These are phyloP conservation scores for Shargacucullia verbasci DNA, from an alignment of 2,888 invertebrate species.

Conservation along the genomic window DNA sequence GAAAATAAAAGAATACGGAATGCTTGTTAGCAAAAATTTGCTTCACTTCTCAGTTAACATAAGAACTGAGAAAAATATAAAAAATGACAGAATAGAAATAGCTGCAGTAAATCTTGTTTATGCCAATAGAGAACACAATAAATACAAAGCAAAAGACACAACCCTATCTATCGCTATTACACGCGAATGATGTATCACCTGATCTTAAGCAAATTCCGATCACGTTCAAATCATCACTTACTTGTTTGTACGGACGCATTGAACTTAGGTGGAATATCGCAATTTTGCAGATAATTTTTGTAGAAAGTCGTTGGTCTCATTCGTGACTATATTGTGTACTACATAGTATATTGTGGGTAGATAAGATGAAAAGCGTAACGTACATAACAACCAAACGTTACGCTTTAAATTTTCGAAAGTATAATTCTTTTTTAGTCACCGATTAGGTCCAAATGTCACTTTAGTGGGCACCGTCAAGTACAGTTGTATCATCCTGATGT, in stretches of 20 bases:
- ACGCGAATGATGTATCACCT: slow-evolving; percentile 36
- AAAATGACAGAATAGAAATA: slow-evolving; percentile 29
- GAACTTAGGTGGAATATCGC: slow-evolving; percentile 34
- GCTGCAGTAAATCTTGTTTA: slow-evolving; percentile 21
- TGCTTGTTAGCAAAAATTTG: background rate
- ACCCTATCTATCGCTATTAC: slow-evolving; percentile 23
- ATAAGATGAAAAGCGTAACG: background rate
- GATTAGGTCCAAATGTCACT: no score
- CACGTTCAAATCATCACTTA: slow-evolving; percentile 64
- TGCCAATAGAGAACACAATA: slow-evolving; percentile 31
- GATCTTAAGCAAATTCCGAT: slow-evolving; percentile 39
- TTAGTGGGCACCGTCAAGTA: no score
- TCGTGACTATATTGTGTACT: slow-evolving; percentile 7
- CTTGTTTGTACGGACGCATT: slow-evolving; percentile 50
- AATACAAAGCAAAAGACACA: slow-evolving; percentile 35
- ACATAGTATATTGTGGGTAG: no score
- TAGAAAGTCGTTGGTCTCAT: slow-evolving; percentile 13
- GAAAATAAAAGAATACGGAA: slow-evolving; percentile 10
- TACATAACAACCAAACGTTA: no score
- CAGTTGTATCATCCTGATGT: no score
- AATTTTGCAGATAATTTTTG: slow-evolving; percentile 35
- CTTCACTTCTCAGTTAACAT: slow-evolving; percentile 8
- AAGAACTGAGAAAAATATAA: slow-evolving; percentile 24
- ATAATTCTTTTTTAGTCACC: no score
- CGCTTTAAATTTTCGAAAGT: no score